phyloP scores from a whole-genome alignment of 2,113 vertebrate genomes.

The Tor tambroides region DNA sequence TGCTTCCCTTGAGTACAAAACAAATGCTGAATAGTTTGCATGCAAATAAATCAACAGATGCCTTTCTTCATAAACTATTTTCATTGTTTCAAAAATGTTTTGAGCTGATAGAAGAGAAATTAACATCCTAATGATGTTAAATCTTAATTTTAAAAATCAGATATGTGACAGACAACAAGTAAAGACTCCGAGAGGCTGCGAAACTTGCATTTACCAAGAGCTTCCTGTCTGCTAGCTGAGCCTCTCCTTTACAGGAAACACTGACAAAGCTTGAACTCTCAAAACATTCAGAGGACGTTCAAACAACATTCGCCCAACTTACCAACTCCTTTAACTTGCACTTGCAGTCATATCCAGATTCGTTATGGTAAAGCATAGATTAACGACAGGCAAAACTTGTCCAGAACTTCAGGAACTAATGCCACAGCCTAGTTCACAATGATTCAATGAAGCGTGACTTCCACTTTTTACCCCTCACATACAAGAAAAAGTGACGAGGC shows the following conservation, averaged over 20 bases:
- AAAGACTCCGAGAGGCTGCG: conserved; percentile 52
- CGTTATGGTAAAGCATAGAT: neutral
- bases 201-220: conserved; percentile 67
- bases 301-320: conserved; percentile 60
- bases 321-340: conserved; percentile 9
- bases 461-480: conserved; percentile 39
- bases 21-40: neutral
- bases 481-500: conserved; percentile 17
- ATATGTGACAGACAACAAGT: conserved; percentile 60
- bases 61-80: neutral
- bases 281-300: conserved; percentile 42
- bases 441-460: conserved; percentile 15
- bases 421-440: conserved; percentile 10
- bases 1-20: conserved; percentile 2
- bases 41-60: neutral
- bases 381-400: neutral
- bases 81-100: conserved; percentile 7
- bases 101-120: no score
- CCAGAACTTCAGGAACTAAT: neutral
- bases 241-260: conserved; percentile 75
- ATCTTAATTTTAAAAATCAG: conserved; percentile 32
- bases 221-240: conserved; percentile 71
- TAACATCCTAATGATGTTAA: conserved; percentile 4
- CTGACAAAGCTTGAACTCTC: conserved; percentile 64
- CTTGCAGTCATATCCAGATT: conserved; percentile 14